Conservation (phyloP, 1,140 invertebrate genomes). For the Cylas formicarius region DNA sequence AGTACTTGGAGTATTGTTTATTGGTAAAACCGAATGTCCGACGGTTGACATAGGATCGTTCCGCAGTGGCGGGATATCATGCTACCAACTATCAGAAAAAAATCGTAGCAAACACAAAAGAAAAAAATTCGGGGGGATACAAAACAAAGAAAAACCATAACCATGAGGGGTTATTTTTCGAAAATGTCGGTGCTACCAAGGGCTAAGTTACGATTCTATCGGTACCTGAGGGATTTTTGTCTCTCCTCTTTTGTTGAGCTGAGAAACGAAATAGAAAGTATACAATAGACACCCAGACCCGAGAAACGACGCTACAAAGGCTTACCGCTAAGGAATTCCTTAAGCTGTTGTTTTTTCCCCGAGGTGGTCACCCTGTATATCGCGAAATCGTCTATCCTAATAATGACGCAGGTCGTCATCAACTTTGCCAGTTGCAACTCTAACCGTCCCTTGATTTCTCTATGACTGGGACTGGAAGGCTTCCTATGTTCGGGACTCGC, state of each 20-base stretch:
- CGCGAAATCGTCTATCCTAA: slow-evolving; percentile 83
- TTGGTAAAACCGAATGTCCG: too few relatives aligned
- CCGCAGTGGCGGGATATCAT: too few relatives aligned
- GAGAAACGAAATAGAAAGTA: slow-evolving; percentile 19
- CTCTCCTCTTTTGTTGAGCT: slow-evolving; percentile 50
- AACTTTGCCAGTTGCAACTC: slow-evolving; percentile 73
- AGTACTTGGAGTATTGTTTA: too few relatives aligned
- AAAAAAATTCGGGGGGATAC: not conserved
- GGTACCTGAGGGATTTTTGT: slow-evolving; percentile 36
- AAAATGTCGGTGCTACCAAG: too few relatives aligned
- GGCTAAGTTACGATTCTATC: slow-evolving; percentile 9
- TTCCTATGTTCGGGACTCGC: slow-evolving; percentile 10
- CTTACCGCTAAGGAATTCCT: slow-evolving; percentile 75
- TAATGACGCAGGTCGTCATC: slow-evolving; percentile 85
- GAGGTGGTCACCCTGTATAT: slow-evolving; percentile 76
- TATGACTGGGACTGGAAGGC: slow-evolving; percentile 17
- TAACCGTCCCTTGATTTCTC: slow-evolving; percentile 56
- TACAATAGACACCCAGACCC: too few relatives aligned
- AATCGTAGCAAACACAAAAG: not conserved
- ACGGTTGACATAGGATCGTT: too few relatives aligned
- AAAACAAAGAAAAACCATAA: slow-evolving; percentile 9
- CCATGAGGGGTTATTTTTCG: slow-evolving; percentile 8
- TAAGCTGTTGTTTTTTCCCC: slow-evolving; percentile 57
- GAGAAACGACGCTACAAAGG: too few relatives aligned
- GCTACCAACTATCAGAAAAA: not conserved